Percentiles rank a stretch among this genome's conserved stretches.
These are phyloP conservation scores for Gobio gobio DNA, from an alignment of 2,113 vertebrate species.

Conservation along the genomic window DNA sequence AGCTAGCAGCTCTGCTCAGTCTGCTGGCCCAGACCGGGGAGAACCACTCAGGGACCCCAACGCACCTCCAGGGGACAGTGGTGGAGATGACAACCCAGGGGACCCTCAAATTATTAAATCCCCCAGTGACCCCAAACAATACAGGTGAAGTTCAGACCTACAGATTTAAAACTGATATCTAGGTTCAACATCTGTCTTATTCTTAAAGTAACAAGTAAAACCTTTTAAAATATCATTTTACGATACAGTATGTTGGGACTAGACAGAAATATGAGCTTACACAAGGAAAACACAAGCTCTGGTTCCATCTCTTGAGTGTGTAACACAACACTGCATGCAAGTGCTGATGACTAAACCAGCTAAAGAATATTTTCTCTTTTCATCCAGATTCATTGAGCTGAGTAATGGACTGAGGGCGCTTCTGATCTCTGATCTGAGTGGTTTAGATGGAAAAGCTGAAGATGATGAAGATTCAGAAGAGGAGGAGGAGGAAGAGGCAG, in stretches of 20 bases:
- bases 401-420: conserved; percentile 88
- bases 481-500: conserved; percentile 72
- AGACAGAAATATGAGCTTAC: conserved; percentile 1
- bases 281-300: conserved; percentile 22
- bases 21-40: conserved; percentile 43
- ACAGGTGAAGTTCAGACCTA: conserved; percentile 79
- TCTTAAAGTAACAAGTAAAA: background rate
- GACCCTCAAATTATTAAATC: conserved; percentile 89
- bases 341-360: background rate
- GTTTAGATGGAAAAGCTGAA: conserved; percentile 65
- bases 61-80: conserved; percentile 51
- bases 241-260: background rate
- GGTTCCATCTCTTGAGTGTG: conserved; percentile 25
- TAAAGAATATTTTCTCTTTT: conserved; percentile 7
- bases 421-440: conserved; percentile 91
- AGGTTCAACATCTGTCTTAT: background rate
- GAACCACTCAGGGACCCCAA: conserved; percentile 42
- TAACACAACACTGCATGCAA: conserved; percentile 12
- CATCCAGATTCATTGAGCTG: conserved; percentile 84
- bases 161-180: background rate
- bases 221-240: conserved; percentile 11
- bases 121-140: conserved; percentile 94
- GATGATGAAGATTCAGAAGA: conserved; percentile 62
- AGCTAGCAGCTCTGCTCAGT: conserved; percentile 45
- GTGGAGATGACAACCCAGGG: conserved; percentile 69